phyloP scores from a whole-genome alignment of 2,797 vertebrate genomes.

The Cygnus olor region DNA sequence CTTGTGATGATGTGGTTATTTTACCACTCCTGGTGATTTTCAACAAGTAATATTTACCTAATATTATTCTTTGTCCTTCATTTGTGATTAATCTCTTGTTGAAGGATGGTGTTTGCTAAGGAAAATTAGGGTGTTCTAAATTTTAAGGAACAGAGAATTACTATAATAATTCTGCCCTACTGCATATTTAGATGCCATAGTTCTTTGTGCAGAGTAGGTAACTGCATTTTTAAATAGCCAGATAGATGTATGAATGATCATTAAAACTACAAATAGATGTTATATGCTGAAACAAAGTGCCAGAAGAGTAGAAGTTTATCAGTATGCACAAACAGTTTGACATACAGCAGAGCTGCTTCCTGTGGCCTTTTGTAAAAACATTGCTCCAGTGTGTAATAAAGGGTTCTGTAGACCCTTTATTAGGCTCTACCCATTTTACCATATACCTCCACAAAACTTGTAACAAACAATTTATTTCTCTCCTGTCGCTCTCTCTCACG shows the following conservation, averaged over 20 bases:
- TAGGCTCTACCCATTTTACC: not conserved
- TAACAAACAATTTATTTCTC: not conserved
- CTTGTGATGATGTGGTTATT: not conserved
- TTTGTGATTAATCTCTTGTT: not conserved
- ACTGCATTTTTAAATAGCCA: not conserved
- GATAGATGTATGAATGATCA: not conserved
- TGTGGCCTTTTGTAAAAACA: not conserved
- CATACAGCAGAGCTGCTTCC: rapidly evolving
- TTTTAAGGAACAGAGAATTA: not conserved
- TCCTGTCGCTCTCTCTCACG: not conserved
- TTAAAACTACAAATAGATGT: not conserved
- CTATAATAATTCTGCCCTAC: not conserved
- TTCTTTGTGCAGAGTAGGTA: not conserved
- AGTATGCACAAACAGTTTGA: not conserved
- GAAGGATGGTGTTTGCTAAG: not conserved
- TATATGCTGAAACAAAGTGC: not conserved
- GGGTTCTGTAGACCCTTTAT: not conserved
- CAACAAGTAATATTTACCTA: not conserved
- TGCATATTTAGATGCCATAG: not conserved
- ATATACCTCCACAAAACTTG: not conserved
- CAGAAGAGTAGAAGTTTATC: not conserved
- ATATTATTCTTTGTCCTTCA: not conserved
- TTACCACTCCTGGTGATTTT: not conserved
- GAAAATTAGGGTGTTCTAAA: not conserved
- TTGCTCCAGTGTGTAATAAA: not conserved